Evolutionary conservation across 2,113 vertebrate genomes (phyloP).

Genomic region (Syngnathoides biaculeatus): DNA sequence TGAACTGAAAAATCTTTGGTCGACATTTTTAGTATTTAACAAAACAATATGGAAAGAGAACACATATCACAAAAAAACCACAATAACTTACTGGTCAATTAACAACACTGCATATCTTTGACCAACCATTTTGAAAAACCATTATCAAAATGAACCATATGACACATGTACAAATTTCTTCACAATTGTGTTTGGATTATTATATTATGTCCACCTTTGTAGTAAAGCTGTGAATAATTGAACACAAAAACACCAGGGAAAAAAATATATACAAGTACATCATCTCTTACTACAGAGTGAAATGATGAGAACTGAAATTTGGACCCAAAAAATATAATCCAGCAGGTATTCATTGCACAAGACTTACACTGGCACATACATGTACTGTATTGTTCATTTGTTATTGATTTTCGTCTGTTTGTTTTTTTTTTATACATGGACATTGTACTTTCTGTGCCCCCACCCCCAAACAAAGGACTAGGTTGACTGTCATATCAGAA

Average conservation of each 20-base stretch:
- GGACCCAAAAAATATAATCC: too few relatives aligned
- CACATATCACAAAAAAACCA: conserved; percentile 51
- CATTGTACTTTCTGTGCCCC: neutral
- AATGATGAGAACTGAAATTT: too few relatives aligned
- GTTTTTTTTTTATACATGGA: neutral
- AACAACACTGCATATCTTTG: conserved; percentile 60
- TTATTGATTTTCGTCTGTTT: too few relatives aligned
- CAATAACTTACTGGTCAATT: conserved; percentile 66
- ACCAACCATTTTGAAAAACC: conserved; percentile 11
- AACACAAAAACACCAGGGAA: conserved; percentile 34
- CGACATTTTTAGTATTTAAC: too few relatives aligned
- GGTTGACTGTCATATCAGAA: conserved; percentile 38
- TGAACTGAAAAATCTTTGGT: too few relatives aligned
- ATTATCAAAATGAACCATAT: conserved; percentile 29
- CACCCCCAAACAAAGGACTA: conserved; percentile 1
- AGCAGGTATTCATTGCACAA: too few relatives aligned
- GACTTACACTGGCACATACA: neutral
- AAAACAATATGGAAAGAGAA: conserved; percentile 3
- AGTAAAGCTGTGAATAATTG: neutral
- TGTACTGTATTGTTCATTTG: neutral
- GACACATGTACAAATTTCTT: conserved; percentile 35
- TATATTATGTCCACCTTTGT: conserved; percentile 5
- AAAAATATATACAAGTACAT: too few relatives aligned
- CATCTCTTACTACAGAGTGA: too few relatives aligned
- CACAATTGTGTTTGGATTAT: conserved; percentile 38